Percentiles rank a stretch among this genome's conserved stretches.
Evolutionary conservation across 2,888 invertebrate genomes (phyloP).

Genomic region (Lithosia quadra): DNA sequence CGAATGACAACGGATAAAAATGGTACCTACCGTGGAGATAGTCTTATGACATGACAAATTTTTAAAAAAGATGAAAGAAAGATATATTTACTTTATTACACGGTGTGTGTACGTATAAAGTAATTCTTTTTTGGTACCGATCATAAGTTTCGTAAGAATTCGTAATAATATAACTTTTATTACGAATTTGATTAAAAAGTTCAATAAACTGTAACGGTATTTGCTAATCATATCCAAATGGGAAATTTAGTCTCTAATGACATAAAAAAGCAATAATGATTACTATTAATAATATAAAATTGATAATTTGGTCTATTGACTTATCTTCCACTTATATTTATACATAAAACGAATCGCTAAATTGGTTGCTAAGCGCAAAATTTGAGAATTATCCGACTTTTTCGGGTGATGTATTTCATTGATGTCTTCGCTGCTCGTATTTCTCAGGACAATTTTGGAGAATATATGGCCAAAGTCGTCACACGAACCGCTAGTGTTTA

Average conservation of each 20-base stretch:
- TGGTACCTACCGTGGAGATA: too few species aligned
- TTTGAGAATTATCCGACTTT: not conserved
- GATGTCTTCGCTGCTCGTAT: not conserved
- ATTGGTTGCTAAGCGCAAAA: not conserved
- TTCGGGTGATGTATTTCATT: not conserved
- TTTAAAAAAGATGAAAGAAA: too few species aligned
- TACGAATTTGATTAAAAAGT: not conserved
- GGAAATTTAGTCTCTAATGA: not conserved
- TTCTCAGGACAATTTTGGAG: not conserved
- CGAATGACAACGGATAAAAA: too few species aligned
- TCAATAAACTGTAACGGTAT: too few species aligned
- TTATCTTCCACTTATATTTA: not conserved
- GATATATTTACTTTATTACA: too few species aligned
- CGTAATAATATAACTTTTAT: not conserved
- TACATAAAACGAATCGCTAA: not conserved
- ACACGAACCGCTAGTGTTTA: too few species aligned
- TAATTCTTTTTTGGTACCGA: too few species aligned
- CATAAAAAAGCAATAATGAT: too few species aligned
- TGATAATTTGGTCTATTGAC: not conserved
- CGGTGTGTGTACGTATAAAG: too few species aligned
- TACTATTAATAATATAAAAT: too few species aligned
- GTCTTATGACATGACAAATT: too few species aligned
- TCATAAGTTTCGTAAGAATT: too few species aligned
- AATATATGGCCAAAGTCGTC: not conserved
- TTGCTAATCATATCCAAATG: not conserved